Base-by-base conservation (phyloP, 1,140 invertebrate genomes). In the Helicoverpa armigera region DNA sequence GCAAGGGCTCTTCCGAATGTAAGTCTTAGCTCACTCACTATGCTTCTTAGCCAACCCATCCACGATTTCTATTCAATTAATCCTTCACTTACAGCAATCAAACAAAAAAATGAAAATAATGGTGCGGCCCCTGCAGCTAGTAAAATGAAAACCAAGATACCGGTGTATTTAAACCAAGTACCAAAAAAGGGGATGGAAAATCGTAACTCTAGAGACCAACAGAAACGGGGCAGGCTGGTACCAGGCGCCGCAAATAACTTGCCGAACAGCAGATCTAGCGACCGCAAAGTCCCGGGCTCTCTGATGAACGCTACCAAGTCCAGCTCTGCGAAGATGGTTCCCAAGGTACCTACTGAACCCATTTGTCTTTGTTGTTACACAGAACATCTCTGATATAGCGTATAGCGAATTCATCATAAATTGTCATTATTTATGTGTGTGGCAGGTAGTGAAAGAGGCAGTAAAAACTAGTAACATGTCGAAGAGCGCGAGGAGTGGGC, bases 251-350 rank as follows among this genome's bases (percentile, higher is more conserved):
- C 43, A 10, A 82, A 50, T 29, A 80, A 67, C 43, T 14, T 54
- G 12, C 14, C 50, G 2, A 79, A 35, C 16, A 63, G 12, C 35
- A 75, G n/a, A 63, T 54, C 76, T 13, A 18, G 12, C 14, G 76
- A 87, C 7, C 81, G 84, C 10, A 89, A 87, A 69, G 61, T 87
- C 0, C 85, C 86, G 2, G 86, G 87, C 5, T 92, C 90, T 0
- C 61, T 94, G 5, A 92, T 92, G 92, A 93, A 85, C 29, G 90
- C 93, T 0, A 94, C 92, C 0, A 94, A 94, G 80, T 92, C 93
- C 0, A 94, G 93, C 80, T 90, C 87, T 0, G 93, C 92, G 0
- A 94, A 92, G 85, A 90, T 94, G 51, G 90, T 93, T 5, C 87
- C 89, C 0, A 92, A 88, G 79, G 70, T 72, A 54, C n/a, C n/a